Conservation (phyloP, 2,888 invertebrate species). For the Pherbina coryleti region DNA sequence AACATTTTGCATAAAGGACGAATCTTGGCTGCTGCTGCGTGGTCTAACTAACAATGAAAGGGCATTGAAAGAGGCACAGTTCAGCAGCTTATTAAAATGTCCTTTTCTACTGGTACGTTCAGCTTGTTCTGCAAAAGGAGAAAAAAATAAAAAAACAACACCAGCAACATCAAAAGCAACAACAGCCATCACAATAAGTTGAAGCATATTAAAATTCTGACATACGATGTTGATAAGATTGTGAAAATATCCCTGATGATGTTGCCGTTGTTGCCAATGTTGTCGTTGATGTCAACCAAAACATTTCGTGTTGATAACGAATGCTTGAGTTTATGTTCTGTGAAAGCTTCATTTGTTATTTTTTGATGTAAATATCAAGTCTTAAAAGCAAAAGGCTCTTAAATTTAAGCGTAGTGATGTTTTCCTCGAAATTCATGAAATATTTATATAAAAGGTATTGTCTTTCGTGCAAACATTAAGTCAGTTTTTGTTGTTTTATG, state of each 20-base stretch:
- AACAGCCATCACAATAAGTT: background rate
- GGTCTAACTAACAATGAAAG: background rate
- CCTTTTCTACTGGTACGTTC: background rate
- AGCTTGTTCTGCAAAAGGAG: background rate
- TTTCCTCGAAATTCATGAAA: too few species aligned
- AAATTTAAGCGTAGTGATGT: too few species aligned
- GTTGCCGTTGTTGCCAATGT: background rate
- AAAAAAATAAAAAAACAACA: background rate
- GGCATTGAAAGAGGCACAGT: background rate
- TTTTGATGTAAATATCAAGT: background rate
- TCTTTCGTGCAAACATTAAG: too few species aligned
- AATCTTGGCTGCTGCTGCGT: background rate
- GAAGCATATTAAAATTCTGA: too few species aligned
- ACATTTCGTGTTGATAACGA: too few species aligned
- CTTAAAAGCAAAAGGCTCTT: background rate
- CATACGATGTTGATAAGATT: too few species aligned
- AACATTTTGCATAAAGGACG: background rate
- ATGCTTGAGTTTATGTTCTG: too few species aligned
- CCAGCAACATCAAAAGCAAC: background rate
- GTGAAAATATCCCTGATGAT: background rate
- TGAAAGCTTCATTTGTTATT: background rate
- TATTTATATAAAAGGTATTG: too few species aligned
- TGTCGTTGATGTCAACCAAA: background rate
- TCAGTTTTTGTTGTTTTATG: too few species aligned
- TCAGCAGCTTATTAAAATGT: conserved; percentile 11